phyloP scores from a whole-genome alignment of 2,888 invertebrate genomes.

The Arctia plantaginis region DNA sequence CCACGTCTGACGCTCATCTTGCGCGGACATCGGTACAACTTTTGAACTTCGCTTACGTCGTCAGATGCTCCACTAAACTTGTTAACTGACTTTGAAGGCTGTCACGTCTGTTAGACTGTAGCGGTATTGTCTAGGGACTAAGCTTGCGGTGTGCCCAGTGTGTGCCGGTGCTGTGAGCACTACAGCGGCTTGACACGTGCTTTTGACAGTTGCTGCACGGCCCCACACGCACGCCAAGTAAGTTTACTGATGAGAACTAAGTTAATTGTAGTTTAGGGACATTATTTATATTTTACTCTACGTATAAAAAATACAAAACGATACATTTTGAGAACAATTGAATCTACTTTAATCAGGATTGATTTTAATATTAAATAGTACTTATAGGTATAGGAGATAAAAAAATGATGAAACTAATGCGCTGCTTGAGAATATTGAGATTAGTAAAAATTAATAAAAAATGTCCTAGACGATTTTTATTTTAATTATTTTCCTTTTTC shows the following conservation, averaged over 20 bases:
- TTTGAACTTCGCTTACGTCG: slow-evolving; percentile 63
- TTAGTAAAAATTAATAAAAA: too few species aligned
- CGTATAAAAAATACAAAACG: background rate
- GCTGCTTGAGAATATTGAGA: too few species aligned
- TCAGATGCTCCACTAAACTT: slow-evolving; percentile 43
- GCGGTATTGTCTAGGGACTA: slow-evolving; percentile 44
- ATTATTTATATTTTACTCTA: background rate
- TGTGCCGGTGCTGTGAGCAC: slow-evolving; percentile 54
- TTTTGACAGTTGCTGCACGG: slow-evolving; percentile 61
- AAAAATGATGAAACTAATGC: too few species aligned
- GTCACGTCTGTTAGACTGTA: slow-evolving; percentile 27
- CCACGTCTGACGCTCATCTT: slow-evolving; percentile 74
- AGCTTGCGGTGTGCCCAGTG: slow-evolving; percentile 51
- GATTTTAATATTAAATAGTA: too few species aligned
- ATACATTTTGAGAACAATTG: background rate
- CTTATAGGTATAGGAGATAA: too few species aligned
- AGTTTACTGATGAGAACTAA: slow-evolving; percentile 55
- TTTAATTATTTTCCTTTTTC: too few species aligned
- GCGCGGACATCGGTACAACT: slow-evolving; percentile 64
- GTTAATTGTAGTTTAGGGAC: background rate
- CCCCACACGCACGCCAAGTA: slow-evolving; percentile 80
- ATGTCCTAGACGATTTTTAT: too few species aligned
- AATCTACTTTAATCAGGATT: background rate
- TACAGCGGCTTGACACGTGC: slow-evolving; percentile 57
- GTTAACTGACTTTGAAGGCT: slow-evolving; percentile 30